phyloP scores from a whole-genome alignment of 2,797 vertebrate species.

The Pantherophis alleghaniensis region DNA sequence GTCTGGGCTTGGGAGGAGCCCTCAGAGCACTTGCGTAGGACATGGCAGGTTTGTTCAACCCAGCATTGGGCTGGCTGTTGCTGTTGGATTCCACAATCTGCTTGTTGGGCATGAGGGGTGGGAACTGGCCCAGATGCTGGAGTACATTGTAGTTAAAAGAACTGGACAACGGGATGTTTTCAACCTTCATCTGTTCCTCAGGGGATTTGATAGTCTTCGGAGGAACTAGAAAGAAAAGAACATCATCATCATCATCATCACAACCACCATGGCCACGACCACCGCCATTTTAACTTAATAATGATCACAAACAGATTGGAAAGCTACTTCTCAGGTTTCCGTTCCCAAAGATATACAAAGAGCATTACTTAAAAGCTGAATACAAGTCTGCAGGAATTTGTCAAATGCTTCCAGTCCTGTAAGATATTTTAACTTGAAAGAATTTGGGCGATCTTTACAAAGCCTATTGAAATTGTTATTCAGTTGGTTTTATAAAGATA shows the following conservation, averaged over 20 bases:
- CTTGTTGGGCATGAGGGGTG: slow-evolving; percentile 94
- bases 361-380: background rate
- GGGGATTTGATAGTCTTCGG: slow-evolving; percentile 83
- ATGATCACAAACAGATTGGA: background rate
- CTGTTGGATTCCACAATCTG: slow-evolving; percentile 83
- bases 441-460: background rate
- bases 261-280: background rate
- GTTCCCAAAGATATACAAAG: background rate
- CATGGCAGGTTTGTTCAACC: slow-evolving; percentile 87
- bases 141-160: slow-evolving; percentile 85
- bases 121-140: slow-evolving; percentile 97
- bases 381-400: background rate
- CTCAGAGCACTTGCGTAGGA: slow-evolving; percentile 96
- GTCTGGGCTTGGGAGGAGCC: slow-evolving; percentile 93
- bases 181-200: slow-evolving; percentile 87
- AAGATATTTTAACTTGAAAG: background rate
- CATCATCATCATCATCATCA: background rate
- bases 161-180: slow-evolving; percentile 79
- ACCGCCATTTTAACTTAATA: background rate
- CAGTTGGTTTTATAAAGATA: background rate
- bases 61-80: slow-evolving; percentile 75
- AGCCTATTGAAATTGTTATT: background rate
- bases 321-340: background rate
- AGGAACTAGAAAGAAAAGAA: slow-evolving; percentile 65
- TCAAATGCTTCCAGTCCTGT: background rate